Percentiles rank a stretch among this genome's conserved stretches.
phyloP scores from a whole-genome alignment of 2,797 vertebrate genomes.

The Crenuchus spilurus region DNA sequence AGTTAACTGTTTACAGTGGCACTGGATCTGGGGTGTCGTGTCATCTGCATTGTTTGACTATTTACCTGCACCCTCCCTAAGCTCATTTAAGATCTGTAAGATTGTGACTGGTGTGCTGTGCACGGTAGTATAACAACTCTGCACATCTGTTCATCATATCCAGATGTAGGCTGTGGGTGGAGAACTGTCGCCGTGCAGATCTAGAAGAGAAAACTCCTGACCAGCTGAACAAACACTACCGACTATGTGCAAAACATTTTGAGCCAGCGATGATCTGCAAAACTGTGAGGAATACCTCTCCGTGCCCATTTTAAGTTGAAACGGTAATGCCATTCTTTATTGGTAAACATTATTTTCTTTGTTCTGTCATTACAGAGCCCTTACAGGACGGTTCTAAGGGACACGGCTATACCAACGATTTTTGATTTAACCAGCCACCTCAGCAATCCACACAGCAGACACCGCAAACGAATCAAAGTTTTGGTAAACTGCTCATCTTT shows the following conservation, averaged over 20 bases:
- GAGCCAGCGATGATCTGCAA: constrained; percentile 97
- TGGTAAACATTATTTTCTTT: neutral
- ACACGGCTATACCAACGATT: constrained; percentile 96
- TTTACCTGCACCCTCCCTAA: too few relatives aligned
- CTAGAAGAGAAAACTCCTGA: constrained; percentile 96
- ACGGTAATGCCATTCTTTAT: neutral
- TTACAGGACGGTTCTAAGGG: constrained; percentile 92
- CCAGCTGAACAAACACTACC: constrained; percentile 96
- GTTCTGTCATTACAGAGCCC: constrained; percentile 84
- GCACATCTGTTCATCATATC: constrained; percentile 30
- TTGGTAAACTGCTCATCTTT: constrained; percentile 76
- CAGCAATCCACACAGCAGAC: constrained; percentile 90
- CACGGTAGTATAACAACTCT: neutral
- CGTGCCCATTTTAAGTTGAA: too few relatives aligned
- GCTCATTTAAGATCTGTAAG: too few relatives aligned
- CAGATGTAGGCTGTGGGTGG: constrained; percentile 97
- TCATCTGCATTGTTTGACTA: too few relatives aligned
- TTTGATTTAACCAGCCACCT: constrained; percentile 98
- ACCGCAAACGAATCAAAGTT: constrained; percentile 96
- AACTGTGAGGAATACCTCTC: constrained; percentile 81
- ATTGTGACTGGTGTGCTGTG: too few relatives aligned
- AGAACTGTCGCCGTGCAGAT: constrained; percentile 96
- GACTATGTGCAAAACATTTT: constrained; percentile 96
- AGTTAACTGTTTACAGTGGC: too few relatives aligned
- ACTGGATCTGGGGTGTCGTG: too few relatives aligned